Conservation (phyloP, 2,113 vertebrate genomes). For the Tyrannus savana region DNA sequence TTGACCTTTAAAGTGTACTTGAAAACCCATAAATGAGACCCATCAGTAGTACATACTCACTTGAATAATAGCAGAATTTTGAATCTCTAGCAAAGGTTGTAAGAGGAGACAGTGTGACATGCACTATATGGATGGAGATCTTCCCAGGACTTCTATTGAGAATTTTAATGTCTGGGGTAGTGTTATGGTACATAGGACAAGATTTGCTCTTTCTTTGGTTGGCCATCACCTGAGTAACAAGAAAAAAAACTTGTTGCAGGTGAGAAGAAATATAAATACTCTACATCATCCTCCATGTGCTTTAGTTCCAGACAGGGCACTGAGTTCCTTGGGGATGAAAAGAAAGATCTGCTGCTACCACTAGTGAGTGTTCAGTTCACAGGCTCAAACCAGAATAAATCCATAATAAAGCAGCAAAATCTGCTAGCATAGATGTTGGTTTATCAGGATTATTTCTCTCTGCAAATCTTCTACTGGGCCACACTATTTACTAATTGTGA, state of each 20-base stretch:
- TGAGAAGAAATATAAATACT: not conserved
- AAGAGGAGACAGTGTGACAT: not conserved
- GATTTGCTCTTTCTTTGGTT: not conserved
- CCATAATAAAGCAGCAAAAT: not conserved
- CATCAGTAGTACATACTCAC: not conserved
- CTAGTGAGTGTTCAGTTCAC: not conserved
- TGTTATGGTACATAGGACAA: not conserved
- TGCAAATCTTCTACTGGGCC: not conserved
- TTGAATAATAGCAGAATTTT: slow-evolving; percentile 15
- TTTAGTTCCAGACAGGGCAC: not conserved
- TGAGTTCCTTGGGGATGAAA: not conserved
- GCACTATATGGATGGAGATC: not conserved
- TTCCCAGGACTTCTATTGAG: not conserved
- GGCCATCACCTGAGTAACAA: not conserved
- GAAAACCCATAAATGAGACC: slow-evolving; percentile 21
- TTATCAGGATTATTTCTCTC: not conserved
- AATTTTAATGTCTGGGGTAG: not conserved
- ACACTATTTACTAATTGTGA: not conserved
- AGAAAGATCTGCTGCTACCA: not conserved
- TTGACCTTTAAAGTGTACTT: slow-evolving; percentile 49
- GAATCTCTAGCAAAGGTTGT: not conserved
- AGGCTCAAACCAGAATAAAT: not conserved
- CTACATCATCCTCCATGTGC: not conserved
- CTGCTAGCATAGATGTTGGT: not conserved
- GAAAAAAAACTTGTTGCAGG: not conserved